Percentiles rank a stretch among this genome's conserved stretches.
Conservation (phyloP, 2,888 invertebrate genomes). For the Nineta flava region DNA sequence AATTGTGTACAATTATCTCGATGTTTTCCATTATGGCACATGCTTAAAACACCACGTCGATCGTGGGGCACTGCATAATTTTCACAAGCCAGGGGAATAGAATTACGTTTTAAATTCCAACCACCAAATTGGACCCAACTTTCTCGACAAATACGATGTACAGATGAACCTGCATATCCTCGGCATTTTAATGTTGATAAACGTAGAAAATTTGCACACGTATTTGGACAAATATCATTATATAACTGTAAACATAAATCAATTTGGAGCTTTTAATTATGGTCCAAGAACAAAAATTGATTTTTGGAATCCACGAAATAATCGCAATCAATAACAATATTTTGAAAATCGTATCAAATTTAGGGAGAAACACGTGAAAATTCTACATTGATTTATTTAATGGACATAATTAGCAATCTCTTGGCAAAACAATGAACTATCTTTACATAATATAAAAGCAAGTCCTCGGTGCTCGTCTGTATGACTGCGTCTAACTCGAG, state of each 20-base stretch:
- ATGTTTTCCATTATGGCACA: constrained; percentile 52
- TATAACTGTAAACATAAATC: constrained; percentile 31
- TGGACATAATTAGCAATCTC: too few relatives aligned
- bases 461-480: too few relatives aligned
- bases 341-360: not conserved
- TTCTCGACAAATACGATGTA: constrained; percentile 49
- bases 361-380: not conserved
- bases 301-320: too few relatives aligned
- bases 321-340: too few relatives aligned
- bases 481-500: too few relatives aligned
- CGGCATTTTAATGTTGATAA: constrained; percentile 31
- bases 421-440: too few relatives aligned
- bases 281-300: too few relatives aligned
- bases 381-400: too few relatives aligned
- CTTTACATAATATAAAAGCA: too few relatives aligned
- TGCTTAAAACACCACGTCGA: constrained; percentile 50
- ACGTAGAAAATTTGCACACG: constrained; percentile 39
- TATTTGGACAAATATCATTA: constrained; percentile 37
- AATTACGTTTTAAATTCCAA: constrained; percentile 25
- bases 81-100: constrained; percentile 36
- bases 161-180: constrained; percentile 37
- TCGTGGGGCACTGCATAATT: constrained; percentile 49
- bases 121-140: constrained; percentile 59
- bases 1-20: constrained; percentile 52
- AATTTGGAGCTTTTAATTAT: not conserved